Evolutionary conservation across 1,140 invertebrate species (phyloP).

Genomic region (Semibalanus balanoides): DNA sequence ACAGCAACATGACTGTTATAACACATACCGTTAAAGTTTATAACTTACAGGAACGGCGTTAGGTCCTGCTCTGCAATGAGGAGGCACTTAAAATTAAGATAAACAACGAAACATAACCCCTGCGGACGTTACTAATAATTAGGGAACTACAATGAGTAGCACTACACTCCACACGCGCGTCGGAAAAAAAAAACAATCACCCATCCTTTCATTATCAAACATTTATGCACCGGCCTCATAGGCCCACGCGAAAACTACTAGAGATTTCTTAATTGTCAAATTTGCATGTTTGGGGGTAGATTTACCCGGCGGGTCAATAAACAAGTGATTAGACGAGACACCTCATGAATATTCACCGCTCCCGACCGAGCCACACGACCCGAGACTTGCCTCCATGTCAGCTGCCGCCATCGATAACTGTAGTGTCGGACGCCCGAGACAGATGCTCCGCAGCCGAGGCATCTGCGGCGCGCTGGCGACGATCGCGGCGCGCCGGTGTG

Average conservation of each 20-base stretch:
- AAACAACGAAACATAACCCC: too few relatives aligned
- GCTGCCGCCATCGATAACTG: neutral
- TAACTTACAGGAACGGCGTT: too few relatives aligned
- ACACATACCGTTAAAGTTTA: too few relatives aligned
- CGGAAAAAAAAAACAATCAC: neutral
- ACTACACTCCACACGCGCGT: neutral
- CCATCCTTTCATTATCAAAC: neutral
- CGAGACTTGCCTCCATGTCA: too few relatives aligned
- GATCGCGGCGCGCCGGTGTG: too few relatives aligned
- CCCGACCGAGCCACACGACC: too few relatives aligned
- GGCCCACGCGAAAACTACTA: neutral
- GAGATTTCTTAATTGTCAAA: constrained; percentile 2
- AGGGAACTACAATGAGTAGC: neutral
- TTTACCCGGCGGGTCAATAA: neutral
- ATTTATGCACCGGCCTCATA: neutral
- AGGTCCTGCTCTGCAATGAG: too few relatives aligned
- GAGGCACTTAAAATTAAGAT: too few relatives aligned
- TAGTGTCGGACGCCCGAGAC: neutral
- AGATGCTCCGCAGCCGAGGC: too few relatives aligned
- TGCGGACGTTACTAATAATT: neutral
- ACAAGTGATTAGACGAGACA: neutral
- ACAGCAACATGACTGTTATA: too few relatives aligned
- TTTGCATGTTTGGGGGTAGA: neutral
- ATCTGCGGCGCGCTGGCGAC: too few relatives aligned
- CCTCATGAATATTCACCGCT: neutral